Conservation (phyloP, 1,140 invertebrate genomes). For the Nixonia krombeini region DNA sequence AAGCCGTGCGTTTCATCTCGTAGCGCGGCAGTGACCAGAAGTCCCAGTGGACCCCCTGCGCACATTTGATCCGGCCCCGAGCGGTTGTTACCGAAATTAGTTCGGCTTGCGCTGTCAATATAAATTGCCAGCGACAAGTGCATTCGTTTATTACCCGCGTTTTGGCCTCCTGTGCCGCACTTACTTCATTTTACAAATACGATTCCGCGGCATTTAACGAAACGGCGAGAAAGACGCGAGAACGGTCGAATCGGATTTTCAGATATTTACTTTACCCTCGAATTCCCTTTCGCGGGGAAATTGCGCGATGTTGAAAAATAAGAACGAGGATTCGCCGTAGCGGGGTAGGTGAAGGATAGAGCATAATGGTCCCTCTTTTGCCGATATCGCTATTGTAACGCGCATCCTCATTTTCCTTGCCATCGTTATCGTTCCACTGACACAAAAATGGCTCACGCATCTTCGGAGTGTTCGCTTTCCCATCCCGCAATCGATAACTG, state of each 20-base stretch:
- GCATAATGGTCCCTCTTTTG: constrained; percentile 22
- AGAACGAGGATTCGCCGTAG: background rate
- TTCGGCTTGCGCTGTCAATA: constrained; percentile 67
- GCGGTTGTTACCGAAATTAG: constrained; percentile 71
- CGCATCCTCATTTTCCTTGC: constrained; percentile 37
- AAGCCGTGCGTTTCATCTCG: constrained; percentile 53
- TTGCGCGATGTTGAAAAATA: too few species aligned
- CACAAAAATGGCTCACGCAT: constrained; percentile 38
- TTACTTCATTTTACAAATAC: constrained; percentile 11
- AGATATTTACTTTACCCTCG: too few species aligned
- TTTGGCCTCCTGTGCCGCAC: constrained; percentile 31
- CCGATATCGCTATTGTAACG: constrained; percentile 24
- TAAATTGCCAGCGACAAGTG: constrained; percentile 66
- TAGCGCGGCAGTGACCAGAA: constrained; percentile 39
- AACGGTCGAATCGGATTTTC: background rate
- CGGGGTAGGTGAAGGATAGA: too few species aligned
- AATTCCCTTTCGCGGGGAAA: too few species aligned
- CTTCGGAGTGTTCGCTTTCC: constrained; percentile 33
- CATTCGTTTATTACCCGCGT: constrained; percentile 37
- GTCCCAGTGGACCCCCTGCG: constrained; percentile 59
- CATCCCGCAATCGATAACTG: constrained; percentile 31
- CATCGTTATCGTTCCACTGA: constrained; percentile 14
- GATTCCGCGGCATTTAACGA: too few species aligned
- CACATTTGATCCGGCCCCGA: constrained; percentile 63
- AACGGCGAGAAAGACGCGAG: background rate